Evolutionary conservation across 2,113 vertebrate species (phyloP), one percentile per base, ranked within the genome.

Genomic region (Colossoma macropomum): DNA sequence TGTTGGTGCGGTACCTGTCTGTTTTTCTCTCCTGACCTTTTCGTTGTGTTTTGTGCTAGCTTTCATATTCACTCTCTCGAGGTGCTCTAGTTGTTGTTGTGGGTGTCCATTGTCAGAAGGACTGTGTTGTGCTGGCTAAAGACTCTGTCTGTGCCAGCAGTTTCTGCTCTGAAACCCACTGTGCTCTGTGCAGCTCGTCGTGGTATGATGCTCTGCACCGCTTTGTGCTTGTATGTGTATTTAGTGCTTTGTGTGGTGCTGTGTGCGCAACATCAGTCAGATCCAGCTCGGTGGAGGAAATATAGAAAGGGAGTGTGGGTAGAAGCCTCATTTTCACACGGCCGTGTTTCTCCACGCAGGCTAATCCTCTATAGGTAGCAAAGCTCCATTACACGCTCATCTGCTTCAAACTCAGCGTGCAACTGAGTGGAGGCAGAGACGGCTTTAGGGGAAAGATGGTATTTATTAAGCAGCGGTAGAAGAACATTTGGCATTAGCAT

Each of bases 301-400:
- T 60, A 76, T 19, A 80, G 50, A 7, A 30, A 52, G 74, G 65
- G 25, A 63, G 45, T 62, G 56, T 45, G 5, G 69, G 27, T 52
- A 65, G 21, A 63, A 34, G 59, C 41, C 38, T 48, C 25, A 52
- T 73, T 52, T 73, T 73, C 25, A 54, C 71, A 73, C 45, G 4
- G 1, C 13, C 25, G 27, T 54, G n/a, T 30, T 73, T 73, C 59
- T 80, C 79, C 69, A 63, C 45, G 38, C 23, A 48, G 69, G 62
- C 71, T 81, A 81, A 81, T 81, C 79, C 69, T 73, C n/a, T 50
- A 34, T 80, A 63, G 68, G 79, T 62, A 72, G 54, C 69, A 71
- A 80, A 80, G 79, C 69, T 45, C 69, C 79, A 38, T 32, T 50
- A 50, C 50, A 19, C 77, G 16, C 66, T 69, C 66, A 59, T 70